Base-by-base conservation (phyloP, 2,888 invertebrate genomes). In the Hirudinaria manillensis region DNA sequence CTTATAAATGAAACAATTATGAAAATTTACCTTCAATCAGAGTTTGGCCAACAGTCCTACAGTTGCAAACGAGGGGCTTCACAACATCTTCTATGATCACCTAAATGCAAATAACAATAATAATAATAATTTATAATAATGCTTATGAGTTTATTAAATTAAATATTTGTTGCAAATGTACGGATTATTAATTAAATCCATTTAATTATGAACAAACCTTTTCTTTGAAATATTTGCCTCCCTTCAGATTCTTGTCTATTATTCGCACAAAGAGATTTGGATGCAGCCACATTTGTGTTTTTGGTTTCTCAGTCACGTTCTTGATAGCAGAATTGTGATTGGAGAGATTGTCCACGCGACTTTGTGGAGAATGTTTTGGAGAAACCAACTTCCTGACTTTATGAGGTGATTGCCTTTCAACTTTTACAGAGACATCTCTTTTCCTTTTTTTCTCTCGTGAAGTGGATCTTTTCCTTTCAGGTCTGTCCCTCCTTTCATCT, bases 71-170 rank as follows among this genome's bases (percentile, higher is more conserved):
- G 45, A 84, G 82, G 71, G 75, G 76, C 34, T 80, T 81, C 19
- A 82, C 75, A 10, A 86, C 83, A 80, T 86, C 86, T 56, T 83
- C 80, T 27, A 86, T 82, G 3, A 82, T 80, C 19, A 85, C 81
- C 82, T 82, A 77, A 10, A 71, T 21, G 19, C 34, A 0, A 34
- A 61, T 72, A 34, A 61, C 32, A 77, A 68, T 45, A 45, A 45
- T 16, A 45, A 16, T 45, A 1, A 45, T 45, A 7, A 45, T n/a
- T n/a, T n/a, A n/a, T n/a, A n/a, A n/a, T n/a, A n/a, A n/a, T n/a
- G n/a, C n/a, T n/a, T n/a, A n/a, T n/a, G n/a, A n/a, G n/a, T n/a
- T n/a, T n/a, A n/a, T n/a, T n/a, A n/a, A n/a, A n/a, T n/a, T n/a
- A n/a, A n/a, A 16, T 16, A 27, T 51, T 74, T 51, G 29, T 16